Percentiles rank a stretch among this genome's conserved stretches.
phyloP scores from a whole-genome alignment of 1,140 invertebrate genomes.

The Drosophila orosa region DNA sequence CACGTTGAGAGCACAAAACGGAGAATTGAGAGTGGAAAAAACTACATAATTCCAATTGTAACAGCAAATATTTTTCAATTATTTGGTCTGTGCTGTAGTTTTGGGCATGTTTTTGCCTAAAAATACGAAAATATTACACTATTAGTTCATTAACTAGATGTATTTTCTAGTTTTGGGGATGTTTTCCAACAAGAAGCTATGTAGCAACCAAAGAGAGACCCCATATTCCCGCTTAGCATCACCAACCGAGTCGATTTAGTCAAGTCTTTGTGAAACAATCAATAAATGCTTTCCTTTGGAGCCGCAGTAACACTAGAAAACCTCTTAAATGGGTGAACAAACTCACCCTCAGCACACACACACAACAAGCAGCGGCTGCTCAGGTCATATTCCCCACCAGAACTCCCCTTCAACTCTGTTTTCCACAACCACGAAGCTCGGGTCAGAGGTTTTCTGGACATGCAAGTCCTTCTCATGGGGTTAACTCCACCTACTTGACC shows the following conservation, averaged over 20 bases:
- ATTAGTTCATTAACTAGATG: too few relatives aligned
- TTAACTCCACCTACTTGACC: constrained; percentile 15
- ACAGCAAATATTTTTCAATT: too few relatives aligned
- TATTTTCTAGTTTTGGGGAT: too few relatives aligned
- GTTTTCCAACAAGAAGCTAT: too few relatives aligned
- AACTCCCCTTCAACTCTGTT: constrained; percentile 1
- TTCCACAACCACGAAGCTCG: background rate
- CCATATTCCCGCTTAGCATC: too few relatives aligned
- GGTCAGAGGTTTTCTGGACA: constrained; percentile 12
- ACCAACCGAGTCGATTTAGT: too few relatives aligned
- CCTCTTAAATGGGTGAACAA: constrained; percentile 23
- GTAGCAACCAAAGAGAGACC: too few relatives aligned
- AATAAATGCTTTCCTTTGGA: background rate
- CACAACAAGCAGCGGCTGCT: background rate
- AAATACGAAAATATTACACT: too few relatives aligned
- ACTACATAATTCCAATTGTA: constrained; percentile 1
- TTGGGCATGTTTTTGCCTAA: too few relatives aligned
- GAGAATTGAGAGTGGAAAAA: background rate
- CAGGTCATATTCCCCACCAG: background rate
- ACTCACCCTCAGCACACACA: background rate
- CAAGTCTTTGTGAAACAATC: too few relatives aligned
- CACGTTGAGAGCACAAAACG: constrained; percentile 3
- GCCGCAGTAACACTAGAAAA: constrained; percentile 15
- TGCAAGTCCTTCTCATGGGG: constrained; percentile 9
- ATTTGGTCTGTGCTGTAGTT: too few relatives aligned